Evolutionary conservation across 2,113 vertebrate species (phyloP).

Genomic region (Dicentrarchus labrax): DNA sequence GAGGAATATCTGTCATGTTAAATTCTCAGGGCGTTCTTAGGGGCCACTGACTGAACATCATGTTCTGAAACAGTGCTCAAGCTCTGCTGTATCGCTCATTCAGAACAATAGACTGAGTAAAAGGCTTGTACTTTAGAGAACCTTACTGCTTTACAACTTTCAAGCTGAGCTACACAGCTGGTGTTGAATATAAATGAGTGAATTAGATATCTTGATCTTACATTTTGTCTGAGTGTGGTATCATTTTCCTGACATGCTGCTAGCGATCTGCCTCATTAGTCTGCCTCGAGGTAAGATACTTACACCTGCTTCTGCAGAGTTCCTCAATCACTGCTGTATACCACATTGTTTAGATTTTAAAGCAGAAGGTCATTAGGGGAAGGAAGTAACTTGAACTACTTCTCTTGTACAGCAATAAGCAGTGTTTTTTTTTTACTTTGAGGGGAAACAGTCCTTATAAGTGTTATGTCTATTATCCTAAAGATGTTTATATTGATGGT

Average conservation of each 20-base stretch:
- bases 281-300: neutral
- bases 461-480: neutral
- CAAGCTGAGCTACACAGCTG: neutral
- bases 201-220: neutral
- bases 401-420: neutral
- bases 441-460: neutral
- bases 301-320: neutral
- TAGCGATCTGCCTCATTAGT: neutral
- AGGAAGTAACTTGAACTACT: neutral
- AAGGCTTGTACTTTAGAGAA: neutral
- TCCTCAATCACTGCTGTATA: neutral
- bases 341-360: neutral
- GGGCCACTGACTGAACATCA: constrained; percentile 3
- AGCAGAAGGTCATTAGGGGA: neutral
- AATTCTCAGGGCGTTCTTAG: constrained; percentile 15
- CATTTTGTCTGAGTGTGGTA: neutral
- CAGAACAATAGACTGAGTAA: neutral
- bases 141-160: neutral
- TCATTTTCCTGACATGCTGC: neutral
- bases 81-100: neutral
- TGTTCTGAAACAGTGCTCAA: neutral
- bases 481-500: neutral
- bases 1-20: constrained; percentile 44
- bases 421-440: neutral
- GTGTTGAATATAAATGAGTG: constrained; percentile 17